Base-by-base conservation (phyloP, 1,140 invertebrate species). In the Pachyrhynchus sulphureomaculatus region DNA sequence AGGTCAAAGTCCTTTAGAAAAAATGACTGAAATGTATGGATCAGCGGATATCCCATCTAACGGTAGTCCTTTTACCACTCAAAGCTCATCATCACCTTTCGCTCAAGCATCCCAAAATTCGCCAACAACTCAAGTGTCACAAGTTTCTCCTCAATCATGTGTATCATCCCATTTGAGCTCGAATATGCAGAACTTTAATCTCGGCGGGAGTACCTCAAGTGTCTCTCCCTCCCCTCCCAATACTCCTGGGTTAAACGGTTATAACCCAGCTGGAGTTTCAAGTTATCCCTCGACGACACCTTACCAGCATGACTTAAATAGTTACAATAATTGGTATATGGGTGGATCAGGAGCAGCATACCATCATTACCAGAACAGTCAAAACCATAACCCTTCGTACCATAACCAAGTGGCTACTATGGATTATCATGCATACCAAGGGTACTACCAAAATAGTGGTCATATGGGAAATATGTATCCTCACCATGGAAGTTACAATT, bases 131-230 rank as follows among this genome's bases (percentile, higher is more conserved):
- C 45, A 51, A 15, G 15, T 60, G 1, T 60, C 57, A 0, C 57
- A 60, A 34, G 41, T 60, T 1, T 60, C 57, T 3, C 57, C 57
- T 6, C 57, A 60, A 15, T 51, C 37, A 1, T 53, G 42, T 17
- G 20, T 13, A 21, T 51, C 57, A 20, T 15, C 41, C 12, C 34
- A 24, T 17, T 1, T 26, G n/a, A 2, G 18, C 6, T 57, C 72
- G 5, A 71, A 70, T 24, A 57, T 67, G 12, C 18, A 48, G 34
- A 37, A 57, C 53, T 72, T 21, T 23, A 47, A 84, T 0, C 70
- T 85, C 60, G 84, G 84, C 10, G 85, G 84, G 24, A 86, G 84
- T 63, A 83, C 82, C 4, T 84, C 82, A 48, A 84, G 83, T 55
- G 81, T 85, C 1, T 86, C 84, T 18, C 84, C 84, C 8, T 32